Evolutionary conservation across 2,797 vertebrate species (phyloP).

Genomic region (Enteromius paludinosus): DNA sequence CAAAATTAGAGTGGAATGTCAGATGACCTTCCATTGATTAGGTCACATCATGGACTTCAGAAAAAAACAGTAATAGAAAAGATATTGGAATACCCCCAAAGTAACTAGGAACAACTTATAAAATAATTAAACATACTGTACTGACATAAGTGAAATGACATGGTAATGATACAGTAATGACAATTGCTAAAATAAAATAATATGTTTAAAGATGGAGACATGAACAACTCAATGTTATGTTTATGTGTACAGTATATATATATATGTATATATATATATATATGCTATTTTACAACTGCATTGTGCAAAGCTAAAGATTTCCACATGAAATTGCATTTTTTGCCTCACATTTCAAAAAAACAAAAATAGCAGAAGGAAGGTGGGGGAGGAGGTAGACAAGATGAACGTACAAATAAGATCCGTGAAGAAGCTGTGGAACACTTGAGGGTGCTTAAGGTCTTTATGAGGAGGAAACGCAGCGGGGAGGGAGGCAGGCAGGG

Average conservation of each 20-base stretch:
- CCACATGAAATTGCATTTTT: background rate
- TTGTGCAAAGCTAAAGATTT: background rate
- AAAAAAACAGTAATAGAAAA: background rate
- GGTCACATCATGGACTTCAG: conserved; percentile 47
- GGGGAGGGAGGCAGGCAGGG: conserved; percentile 13
- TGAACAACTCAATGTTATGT: background rate
- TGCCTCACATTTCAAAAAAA: background rate
- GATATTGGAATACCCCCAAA: background rate
- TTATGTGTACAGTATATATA: background rate
- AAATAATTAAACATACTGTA: background rate
- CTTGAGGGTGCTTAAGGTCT: conserved; percentile 78
- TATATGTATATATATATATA: background rate
- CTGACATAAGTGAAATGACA: background rate
- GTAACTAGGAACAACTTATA: background rate
- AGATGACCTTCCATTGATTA: conserved; percentile 62
- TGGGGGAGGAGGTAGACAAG: background rate
- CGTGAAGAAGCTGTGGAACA: conserved; percentile 65
- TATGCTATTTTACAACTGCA: background rate
- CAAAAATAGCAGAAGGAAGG: background rate
- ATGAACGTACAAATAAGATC: conserved; percentile 56
- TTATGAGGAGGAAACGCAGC: conserved; percentile 41
- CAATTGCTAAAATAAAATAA: background rate
- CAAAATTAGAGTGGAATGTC: conserved; percentile 58
- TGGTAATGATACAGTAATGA: background rate
- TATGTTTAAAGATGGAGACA: background rate